Evolutionary conservation across 2,888 invertebrate species (phyloP), one percentile per base, ranked within the genome.

Genomic region (Drosophila bunnanda): DNA sequence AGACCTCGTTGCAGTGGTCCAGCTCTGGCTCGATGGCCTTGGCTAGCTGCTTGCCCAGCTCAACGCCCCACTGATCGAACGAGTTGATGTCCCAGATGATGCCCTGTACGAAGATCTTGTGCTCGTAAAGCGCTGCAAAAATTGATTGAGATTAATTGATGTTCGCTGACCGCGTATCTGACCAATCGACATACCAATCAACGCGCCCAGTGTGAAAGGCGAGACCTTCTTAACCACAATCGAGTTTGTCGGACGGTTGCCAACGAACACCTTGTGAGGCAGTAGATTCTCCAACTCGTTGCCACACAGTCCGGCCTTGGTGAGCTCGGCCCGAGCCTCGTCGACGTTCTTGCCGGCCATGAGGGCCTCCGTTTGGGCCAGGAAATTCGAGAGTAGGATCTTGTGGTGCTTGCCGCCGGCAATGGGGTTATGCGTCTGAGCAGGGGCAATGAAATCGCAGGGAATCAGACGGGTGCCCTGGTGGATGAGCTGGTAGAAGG

Each of bases 31-130:
- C 98, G 80, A 99, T 99, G n/a, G 96, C 97, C 93, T 99, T 99
- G 1, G 99, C 99, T 82, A 99, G 93, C 91, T 99, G 98, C 92
- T 99, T 99, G 58, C 99, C 99, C 80, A 99, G 94, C 93, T 99
- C 99, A 57, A 99, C 99, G 38, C 99, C 99, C 99, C 99, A 99
- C 91, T 99, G 99, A 93, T 99, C 99, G 92, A 96, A 99, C 0
- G 99, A 99, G 93, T 99, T 99, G 91, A 99, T 98, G 93, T 99
- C 97, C 99, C 99, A 99, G 89, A 99, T 97, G 52, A 98, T 95
- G 46, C 99, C 99, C 92, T 99, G 99, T 0, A 97, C 96, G 93
- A 99, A 99, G 88, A 99, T 99, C 93, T 99, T 99, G 93, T 99
- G 99, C 92, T 99, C 99, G 92, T 99, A 99, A 93, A 98, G 95